Percentiles rank a stretch among this genome's conserved stretches.
Evolutionary conservation across 2,888 invertebrate species (phyloP).

Genomic region (Dynastes maya): DNA sequence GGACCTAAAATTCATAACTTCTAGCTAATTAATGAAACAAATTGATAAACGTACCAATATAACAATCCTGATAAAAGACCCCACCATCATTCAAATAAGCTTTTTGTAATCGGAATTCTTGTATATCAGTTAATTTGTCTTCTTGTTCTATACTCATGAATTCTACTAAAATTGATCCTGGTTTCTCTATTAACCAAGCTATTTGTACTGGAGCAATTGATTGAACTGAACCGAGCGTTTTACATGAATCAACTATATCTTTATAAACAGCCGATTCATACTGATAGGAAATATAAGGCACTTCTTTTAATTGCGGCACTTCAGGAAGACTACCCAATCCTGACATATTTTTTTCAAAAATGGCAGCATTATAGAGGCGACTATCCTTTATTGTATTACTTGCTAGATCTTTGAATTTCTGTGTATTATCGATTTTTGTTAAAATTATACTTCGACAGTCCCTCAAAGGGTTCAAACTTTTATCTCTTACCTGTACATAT

Average conservation of each 20-base stretch:
- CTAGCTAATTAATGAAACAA: neutral
- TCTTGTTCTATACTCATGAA: conserved; percentile 71
- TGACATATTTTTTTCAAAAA: conserved; percentile 62
- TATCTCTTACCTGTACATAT: conserved; percentile 61
- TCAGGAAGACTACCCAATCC: conserved; percentile 72
- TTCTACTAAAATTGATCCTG: conserved; percentile 72
- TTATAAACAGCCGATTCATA: conserved; percentile 65
- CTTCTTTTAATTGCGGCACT: conserved; percentile 73
- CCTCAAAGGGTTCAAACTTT: conserved; percentile 67
- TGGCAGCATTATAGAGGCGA: conserved; percentile 54
- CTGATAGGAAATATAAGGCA: conserved; percentile 73
- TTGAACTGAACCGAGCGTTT: conserved; percentile 63
- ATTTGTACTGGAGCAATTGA: conserved; percentile 68
- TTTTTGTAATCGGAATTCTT: conserved; percentile 70
- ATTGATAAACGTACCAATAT: conserved; percentile 63
- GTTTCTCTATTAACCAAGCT: conserved; percentile 70
- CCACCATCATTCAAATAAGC: conserved; percentile 68
- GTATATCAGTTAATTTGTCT: conserved; percentile 69
- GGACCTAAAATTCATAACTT: conserved; percentile 64
- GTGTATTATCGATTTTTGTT: conserved; percentile 66
- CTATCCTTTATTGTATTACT: conserved; percentile 54
- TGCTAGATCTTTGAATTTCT: conserved; percentile 63
- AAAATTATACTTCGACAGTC: conserved; percentile 68
- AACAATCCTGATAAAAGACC: conserved; percentile 68
- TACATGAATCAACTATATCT: conserved; percentile 60